Evolutionary conservation across 2,888 invertebrate genomes (phyloP).

Genomic region (Drosophila cognata): DNA sequence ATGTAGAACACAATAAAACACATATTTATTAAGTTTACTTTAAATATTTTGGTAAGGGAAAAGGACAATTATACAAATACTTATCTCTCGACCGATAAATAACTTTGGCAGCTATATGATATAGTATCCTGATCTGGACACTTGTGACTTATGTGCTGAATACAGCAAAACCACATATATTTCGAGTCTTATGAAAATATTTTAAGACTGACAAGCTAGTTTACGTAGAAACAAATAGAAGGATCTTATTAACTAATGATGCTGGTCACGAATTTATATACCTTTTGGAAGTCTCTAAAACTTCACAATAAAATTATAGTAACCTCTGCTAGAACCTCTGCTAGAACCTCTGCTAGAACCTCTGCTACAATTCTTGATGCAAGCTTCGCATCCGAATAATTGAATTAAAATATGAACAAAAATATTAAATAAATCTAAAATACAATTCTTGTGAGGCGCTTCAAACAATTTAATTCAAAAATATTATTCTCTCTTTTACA

Average conservation of each 20-base stretch:
- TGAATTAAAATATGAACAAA: background rate
- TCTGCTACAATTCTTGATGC: background rate
- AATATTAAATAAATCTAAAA: background rate
- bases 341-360: background rate
- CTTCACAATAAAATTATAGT: background rate
- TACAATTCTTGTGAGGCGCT: background rate
- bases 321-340: background rate
- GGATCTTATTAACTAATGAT: background rate
- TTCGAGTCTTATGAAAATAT: background rate
- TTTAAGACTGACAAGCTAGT: background rate
- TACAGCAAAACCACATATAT: background rate
- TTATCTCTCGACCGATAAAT: background rate
- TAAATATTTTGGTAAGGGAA: background rate
- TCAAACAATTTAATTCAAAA: background rate
- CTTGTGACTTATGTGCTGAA: background rate
- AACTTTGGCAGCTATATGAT: background rate
- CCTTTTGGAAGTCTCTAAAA: background rate
- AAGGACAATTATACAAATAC: background rate
- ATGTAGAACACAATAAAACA: background rate
- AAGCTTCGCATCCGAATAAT: background rate
- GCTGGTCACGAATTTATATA: background rate
- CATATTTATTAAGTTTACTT: background rate
- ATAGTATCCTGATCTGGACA: fast-evolving
- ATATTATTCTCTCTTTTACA: background rate
- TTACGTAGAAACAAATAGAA: background rate